Percentiles rank a stretch among this genome's conserved stretches.
Conservation (phyloP, 2,113 vertebrate species). For the Lophura nycthemera region DNA sequence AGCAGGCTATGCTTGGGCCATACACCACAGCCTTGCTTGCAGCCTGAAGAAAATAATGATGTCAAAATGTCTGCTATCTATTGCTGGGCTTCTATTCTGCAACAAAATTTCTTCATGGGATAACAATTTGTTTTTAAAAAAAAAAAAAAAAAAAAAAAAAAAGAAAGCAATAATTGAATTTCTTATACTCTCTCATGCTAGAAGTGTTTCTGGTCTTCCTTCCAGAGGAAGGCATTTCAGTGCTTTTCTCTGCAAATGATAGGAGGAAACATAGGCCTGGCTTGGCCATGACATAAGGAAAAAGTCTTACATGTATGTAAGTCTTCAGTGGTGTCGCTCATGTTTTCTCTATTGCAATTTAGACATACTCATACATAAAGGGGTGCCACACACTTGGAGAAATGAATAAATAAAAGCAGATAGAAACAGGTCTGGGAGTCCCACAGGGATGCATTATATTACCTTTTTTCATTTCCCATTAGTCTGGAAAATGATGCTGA, state of each 20-base stretch:
- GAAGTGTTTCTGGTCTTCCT: neutral
- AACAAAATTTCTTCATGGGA: neutral
- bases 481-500: neutral
- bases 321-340: neutral
- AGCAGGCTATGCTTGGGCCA: too few species aligned
- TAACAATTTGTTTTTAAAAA: neutral
- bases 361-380: neutral
- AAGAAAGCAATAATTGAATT: neutral
- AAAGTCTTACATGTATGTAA: accelerated
- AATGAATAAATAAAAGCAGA: neutral
- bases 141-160: neutral
- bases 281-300: neutral
- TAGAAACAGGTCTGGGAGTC: neutral
- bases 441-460: neutral
- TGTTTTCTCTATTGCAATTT: neutral
- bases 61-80: neutral
- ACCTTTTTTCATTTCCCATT: neutral
- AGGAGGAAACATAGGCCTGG: neutral
- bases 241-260: neutral
- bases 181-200: neutral
- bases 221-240: neutral
- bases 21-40: neutral
- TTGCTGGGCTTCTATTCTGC: neutral
- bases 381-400: neutral
- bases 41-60: neutral